Base-by-base conservation (phyloP, 2,888 invertebrate species). In the Lagria hirta region DNA sequence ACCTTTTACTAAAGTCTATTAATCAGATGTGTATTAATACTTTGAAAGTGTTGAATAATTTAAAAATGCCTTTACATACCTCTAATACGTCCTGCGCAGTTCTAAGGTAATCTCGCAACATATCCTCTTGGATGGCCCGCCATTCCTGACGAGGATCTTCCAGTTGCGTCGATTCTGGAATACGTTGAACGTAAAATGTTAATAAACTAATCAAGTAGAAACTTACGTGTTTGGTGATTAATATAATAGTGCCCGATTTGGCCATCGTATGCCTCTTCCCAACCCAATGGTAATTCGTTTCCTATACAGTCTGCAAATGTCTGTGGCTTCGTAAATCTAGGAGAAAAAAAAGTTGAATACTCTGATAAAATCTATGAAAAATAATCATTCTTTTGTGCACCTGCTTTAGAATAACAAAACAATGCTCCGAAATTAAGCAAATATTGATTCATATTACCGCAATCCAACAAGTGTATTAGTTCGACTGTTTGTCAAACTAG, bases 221-320 rank as follows among this genome's bases (percentile, higher is more conserved):
- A 86, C 90, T 88, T 77, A 92, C 93, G 93, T 74, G 86, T 91
- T 74, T 91, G 86, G 78, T 97, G 97, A 77, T 97, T 92, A 75
- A 95, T 94, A 76, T 91, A 97, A 77, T 96, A 97, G 54, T 89
- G 84, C 57, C 97, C 96, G 69, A 96, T 88, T 73, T 91, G 88
- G 57, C 87, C 86, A 74, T 97, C 94, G 74, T 86, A 92, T 29
- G 89, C 87, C 78, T 95, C 92, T 74, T 97, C 96, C 97, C 97
- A 97, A 54, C 97, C 97, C 65, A 94, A 81, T 30, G 96, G 96
- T 70, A 97, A 74, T 74, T 97, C 96, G 80, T 96, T 94, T 66
- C 95, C 96, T 69, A 94, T 89, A 75, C 97, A 97, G 74, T 97
- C 97, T 61, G 96, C 95, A 76, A 97, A 97, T 47, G 91, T 86